Conservation (phyloP, 2,113 vertebrate species). For the Paedocypris sp. region DNA sequence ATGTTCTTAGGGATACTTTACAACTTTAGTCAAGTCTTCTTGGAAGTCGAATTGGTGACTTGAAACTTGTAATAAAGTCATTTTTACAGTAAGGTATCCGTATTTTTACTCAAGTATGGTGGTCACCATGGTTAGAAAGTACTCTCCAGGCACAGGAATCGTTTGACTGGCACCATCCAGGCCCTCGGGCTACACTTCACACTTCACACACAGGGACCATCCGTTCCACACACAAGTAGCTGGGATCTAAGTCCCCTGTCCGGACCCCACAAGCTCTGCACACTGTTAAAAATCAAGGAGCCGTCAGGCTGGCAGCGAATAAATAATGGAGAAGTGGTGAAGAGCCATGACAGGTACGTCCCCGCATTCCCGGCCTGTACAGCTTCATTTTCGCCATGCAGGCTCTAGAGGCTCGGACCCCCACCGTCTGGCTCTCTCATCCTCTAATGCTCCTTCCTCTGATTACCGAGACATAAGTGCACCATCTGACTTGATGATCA, state of each 20-base stretch:
- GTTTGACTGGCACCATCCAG: slow-evolving; percentile 16
- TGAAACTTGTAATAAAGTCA: too few species aligned
- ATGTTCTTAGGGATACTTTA: too few species aligned
- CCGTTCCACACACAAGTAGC: background rate
- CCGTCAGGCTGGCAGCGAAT: slow-evolving; percentile 15
- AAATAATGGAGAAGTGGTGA: slow-evolving; percentile 43
- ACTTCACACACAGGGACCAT: slow-evolving; percentile 2
- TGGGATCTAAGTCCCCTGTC: background rate
- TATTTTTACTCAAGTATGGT: too few species aligned
- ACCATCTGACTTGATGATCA: slow-evolving; percentile 16
- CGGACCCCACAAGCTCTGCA: background rate
- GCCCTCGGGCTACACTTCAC: slow-evolving; percentile 7
- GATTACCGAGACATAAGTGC: slow-evolving; percentile 30
- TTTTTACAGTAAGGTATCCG: too few species aligned
- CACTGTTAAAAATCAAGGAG: background rate
- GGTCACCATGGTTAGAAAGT: too few species aligned
- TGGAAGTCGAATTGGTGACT: too few species aligned
- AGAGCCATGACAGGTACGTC: slow-evolving; percentile 42
- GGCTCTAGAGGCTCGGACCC: slow-evolving; percentile 1
- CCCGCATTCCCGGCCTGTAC: slow-evolving; percentile 33
- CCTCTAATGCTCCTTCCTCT: slow-evolving; percentile 22
- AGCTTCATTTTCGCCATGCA: slow-evolving; percentile 36
- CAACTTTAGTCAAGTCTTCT: too few species aligned
- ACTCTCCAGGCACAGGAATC: background rate
- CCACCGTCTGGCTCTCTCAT: slow-evolving; percentile 18